Evolutionary conservation across 1,140 invertebrate genomes (phyloP), one percentile per base, ranked within the genome.

Genomic region (Polyergus mexicanus): DNA sequence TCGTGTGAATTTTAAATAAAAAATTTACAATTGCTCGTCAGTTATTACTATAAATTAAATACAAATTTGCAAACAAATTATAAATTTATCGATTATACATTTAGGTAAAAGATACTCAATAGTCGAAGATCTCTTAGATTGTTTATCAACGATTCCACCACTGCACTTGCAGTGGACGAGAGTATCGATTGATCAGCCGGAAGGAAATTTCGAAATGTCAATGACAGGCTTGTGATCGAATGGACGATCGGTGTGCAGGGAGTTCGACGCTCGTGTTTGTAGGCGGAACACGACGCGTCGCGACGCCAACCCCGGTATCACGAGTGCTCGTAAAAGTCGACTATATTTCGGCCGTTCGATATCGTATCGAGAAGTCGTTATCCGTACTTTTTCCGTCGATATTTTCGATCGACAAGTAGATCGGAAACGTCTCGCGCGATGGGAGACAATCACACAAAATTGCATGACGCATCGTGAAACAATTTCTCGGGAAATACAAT

Each of bases 321-420:
- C 68, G n/a, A 38, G 25, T 56, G 68, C 54, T 83, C 78, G 78
- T 83, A 83, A 83, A 83, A 83, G 78, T 83, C 54, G 68, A 74
- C 78, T 74, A 47, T 74, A 47, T 74, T 83, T 83, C 78, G 68
- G n/a, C 54, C 78, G 78, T 72, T 47, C 58, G 25, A 83, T 83
- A 38, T 83, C 78, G 78, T 62, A 83, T 60, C 28, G 54, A 72
- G 54, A 83, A 83, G 38, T 83, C 78, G 68, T 83, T 83, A 54
- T 83, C 68, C 60, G 68, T 58, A 83, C 54, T 83, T 83, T 62
- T 41, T n/a, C 28, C 68, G n/a, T 83, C 66, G 66, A 81, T 81
- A 81, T 38, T n/a, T n/a, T 71, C 66, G 65, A 19, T 51, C 7
- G 38, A 25, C 78, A 72, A 72, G 78, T 74, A n/a, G 62, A 83